Base-by-base conservation (phyloP, 2,797 vertebrate species). In the Cyclura pinguis region DNA sequence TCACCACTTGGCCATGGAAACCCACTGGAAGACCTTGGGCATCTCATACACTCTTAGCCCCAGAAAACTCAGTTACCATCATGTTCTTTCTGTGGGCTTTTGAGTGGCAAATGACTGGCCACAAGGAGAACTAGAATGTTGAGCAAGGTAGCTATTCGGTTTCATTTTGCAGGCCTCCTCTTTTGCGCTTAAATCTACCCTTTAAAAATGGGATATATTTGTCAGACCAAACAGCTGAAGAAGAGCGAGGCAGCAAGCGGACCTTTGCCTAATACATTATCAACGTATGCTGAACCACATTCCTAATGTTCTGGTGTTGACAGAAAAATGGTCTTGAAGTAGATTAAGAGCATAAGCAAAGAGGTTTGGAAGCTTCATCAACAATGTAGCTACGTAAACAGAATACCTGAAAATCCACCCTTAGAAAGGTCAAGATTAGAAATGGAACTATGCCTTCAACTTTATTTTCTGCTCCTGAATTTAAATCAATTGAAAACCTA, bases 401-500 rank as follows among this genome's bases (percentile, higher is more conserved):
- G 14, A 47, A 38, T 77, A 82, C 90, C 59, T 91, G 72, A 88
- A n/a, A 85, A 22, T 13, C 64, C 90, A 89, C 42, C 87, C 67
- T n/a, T 16, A 64, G 83, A 89, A 86, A 82, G 88, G 10, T 90
- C 16, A 74, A 59, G 18, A 6, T 18, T n/a, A 42, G 38, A 62
- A 83, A 76, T 35, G 12, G 69, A 84, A 89, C 93, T 24, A 0
- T 35, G 38, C 38, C 18, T 89, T 76, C 27, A 50, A 35, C 22
- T 84, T 62, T 76, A 13, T n/a, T 62, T 76, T 42, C 69, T 76
- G 13, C 55, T 76, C 32, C 57, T 93, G 91, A 93, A 95, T 96
- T 95, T 96, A 94, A 97, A 95, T 96, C 96, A 96, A 88, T 92
- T 95, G 93, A 93, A 96, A 96, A 92, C 87, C 96, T 96, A 94